Percentiles rank a stretch among this genome's conserved stretches.
These are phyloP conservation scores for Periparus ater DNA, from an alignment of 2,797 vertebrate genomes.

Conservation along the genomic window DNA sequence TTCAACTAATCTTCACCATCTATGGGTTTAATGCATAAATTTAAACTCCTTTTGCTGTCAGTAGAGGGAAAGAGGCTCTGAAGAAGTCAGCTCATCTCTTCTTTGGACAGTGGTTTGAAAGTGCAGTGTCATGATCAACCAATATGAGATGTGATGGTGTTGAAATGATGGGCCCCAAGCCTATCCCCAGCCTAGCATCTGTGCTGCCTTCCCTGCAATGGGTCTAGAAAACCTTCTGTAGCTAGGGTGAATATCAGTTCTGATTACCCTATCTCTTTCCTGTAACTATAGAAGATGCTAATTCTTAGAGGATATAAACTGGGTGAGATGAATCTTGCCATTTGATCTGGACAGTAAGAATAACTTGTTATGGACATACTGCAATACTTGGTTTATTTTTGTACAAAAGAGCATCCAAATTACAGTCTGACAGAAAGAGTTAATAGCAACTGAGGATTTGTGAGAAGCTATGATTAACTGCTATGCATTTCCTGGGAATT, in stretches of 20 bases:
- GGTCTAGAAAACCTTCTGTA: not conserved
- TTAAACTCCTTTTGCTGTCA: not conserved
- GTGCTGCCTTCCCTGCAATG: not conserved
- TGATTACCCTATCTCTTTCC: not conserved
- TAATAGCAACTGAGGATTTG: not conserved
- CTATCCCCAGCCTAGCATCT: not conserved
- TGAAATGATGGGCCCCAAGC: not conserved
- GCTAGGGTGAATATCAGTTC: not conserved
- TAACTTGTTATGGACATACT: not conserved
- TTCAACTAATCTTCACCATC: not conserved
- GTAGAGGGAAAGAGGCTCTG: not conserved
- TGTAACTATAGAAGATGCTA: not conserved
- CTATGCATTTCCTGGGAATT: not conserved
- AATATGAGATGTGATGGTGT: not conserved
- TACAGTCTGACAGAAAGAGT: not conserved
- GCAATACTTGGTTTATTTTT: not conserved
- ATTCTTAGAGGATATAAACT: not conserved
- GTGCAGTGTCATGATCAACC: not conserved
- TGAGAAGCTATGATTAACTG: not conserved
- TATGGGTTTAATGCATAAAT: not conserved
- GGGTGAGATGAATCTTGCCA: not conserved
- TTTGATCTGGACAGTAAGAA: not conserved
- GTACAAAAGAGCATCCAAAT: not conserved
- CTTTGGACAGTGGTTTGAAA: not conserved
- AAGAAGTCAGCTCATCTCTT: not conserved